A percentile compares a stretch with the other conserved stretches of the same genome.
phyloP scores from a whole-genome alignment of 2,113 vertebrate species.

The Laticauda laticaudata region DNA sequence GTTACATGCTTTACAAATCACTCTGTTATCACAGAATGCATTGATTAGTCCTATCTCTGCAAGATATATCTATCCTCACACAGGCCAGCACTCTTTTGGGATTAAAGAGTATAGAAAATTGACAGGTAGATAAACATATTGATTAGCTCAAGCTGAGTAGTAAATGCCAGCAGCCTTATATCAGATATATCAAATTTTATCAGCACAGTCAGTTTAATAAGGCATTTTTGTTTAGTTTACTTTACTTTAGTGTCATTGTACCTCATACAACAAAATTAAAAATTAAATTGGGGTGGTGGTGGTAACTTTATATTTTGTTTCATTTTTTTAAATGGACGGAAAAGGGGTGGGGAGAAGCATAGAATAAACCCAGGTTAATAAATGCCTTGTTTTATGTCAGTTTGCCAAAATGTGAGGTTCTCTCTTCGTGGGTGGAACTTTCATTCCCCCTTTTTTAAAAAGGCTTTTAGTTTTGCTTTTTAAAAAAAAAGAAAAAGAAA shows the following conservation, averaged over 20 bases:
- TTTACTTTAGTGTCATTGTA: too few relatives aligned
- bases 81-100: slow-evolving; percentile 56
- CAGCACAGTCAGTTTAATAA: slow-evolving; percentile 34
- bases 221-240: too few relatives aligned
- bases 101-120: slow-evolving; percentile 73
- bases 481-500: neutral
- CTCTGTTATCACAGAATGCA: slow-evolving; percentile 72
- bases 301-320: neutral
- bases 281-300: too few relatives aligned
- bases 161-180: slow-evolving; percentile 66
- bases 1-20: slow-evolving; percentile 70
- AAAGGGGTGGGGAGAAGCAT: neutral
- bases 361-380: slow-evolving; percentile 51
- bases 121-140: slow-evolving; percentile 77
- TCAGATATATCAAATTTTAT: slow-evolving; percentile 56
- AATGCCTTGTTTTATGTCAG: slow-evolving; percentile 17
- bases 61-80: slow-evolving; percentile 46
- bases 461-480: neutral
- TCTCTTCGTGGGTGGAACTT: slow-evolving; percentile 29
- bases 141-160: slow-evolving; percentile 64
- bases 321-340: slow-evolving; percentile 45
- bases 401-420: slow-evolving; percentile 41
- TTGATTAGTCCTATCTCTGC: slow-evolving; percentile 72
- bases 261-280: too few relatives aligned
- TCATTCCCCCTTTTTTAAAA: slow-evolving; percentile 35